A percentile compares a stretch with the other conserved stretches of the same genome.
phyloP scores from a whole-genome alignment of 1,140 invertebrate genomes.

The Zaprionus tsacasi region DNA sequence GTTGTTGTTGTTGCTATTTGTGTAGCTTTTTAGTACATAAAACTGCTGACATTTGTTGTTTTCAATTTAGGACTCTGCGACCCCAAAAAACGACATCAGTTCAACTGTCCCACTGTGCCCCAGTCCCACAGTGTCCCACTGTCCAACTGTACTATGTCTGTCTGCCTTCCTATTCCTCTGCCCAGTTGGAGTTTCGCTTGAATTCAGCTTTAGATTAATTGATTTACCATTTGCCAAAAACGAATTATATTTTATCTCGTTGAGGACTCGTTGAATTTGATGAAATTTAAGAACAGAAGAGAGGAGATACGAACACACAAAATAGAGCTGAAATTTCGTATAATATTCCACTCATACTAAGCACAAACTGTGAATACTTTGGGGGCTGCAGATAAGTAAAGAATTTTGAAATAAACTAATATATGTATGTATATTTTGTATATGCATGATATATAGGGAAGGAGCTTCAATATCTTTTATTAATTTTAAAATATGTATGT shows the following conservation, averaged over 20 bases:
- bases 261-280: background rate
- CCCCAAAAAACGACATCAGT: slow-evolving; percentile 16
- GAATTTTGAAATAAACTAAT: no score
- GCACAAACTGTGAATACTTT: no score
- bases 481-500: no score
- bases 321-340: no score
- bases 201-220: slow-evolving; percentile 66
- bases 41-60: slow-evolving; percentile 80
- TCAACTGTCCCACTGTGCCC: background rate
- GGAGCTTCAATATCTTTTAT: no score
- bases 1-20: slow-evolving; percentile 20
- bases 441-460: no score
- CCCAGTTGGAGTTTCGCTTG: slow-evolving; percentile 16
- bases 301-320: no score
- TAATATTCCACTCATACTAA: no score
- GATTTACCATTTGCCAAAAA: slow-evolving; percentile 67
- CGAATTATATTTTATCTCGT: slow-evolving; percentile 49
- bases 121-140: no score
- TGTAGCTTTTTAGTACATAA: slow-evolving; percentile 62
- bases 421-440: no score
- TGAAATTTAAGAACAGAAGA: background rate
- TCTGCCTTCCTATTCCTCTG: background rate
- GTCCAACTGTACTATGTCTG: background rate
- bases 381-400: no score
- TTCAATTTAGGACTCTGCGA: slow-evolving; percentile 63